Base-by-base conservation (phyloP, 2,113 vertebrate genomes). In the Trogon surrucura region DNA sequence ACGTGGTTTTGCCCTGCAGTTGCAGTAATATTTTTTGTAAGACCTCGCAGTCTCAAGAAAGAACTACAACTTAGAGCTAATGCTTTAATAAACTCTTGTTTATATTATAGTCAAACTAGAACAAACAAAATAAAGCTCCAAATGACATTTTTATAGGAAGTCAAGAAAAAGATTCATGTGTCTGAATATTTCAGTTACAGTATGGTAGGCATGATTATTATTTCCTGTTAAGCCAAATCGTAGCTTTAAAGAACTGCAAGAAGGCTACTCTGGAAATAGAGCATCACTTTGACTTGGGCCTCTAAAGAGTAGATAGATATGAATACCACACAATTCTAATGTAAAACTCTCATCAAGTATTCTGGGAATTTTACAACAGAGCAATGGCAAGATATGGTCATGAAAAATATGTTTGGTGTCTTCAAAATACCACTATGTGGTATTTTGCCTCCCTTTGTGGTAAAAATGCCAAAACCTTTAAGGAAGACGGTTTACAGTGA, bases 101-200 rank as follows among this genome's bases (percentile, higher is more conserved):
- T 96, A 93, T 73, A 91, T 34, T 93, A 85, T 7, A 94, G 74
- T 57, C 84, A 94, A 87, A 95, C 50, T 18, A 93, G 95, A 93
- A 88, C 41, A 96, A 97, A 94, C 69, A 96, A 94, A 95, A 94
- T 87, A 86, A 91, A 93, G 48, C 32, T 70, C 72, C 47, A 93
- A 91, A 93, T 95, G 65, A 91, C 93, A 94, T 91, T 93, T 96
- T 97, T 96, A 95, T 95, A 81, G 75, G 44, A 96, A 94, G 57
- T 73, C 62, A 96, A 91, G 86, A 89, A 89, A 85, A 91, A 96
- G 91, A 97, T 96, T 95, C 85, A 96, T 96, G 80, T 92, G 93
- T 91, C 88, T 96, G 95, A 86, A 89, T 94, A 93, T 79, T 96
- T 95, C 89, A 96, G 92, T 82, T 95, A 69, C 66, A 96, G 92